Conservation (phyloP, 2,888 invertebrate genomes). For the Zhuqinia jingwanae region DNA sequence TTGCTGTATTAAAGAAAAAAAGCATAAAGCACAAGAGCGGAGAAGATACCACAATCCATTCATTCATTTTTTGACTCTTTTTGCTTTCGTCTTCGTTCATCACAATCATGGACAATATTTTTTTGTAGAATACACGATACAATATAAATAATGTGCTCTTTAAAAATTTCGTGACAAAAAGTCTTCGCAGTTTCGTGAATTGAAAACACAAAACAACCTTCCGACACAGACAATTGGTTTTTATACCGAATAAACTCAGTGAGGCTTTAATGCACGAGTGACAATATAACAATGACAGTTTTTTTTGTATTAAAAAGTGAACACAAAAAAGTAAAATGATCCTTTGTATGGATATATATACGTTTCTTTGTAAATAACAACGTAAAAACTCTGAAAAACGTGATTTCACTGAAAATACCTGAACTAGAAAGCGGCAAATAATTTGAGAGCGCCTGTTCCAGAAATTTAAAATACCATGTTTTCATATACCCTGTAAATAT, state of each 20-base stretch:
- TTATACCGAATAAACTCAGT: neutral
- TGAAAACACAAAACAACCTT: constrained; percentile 24
- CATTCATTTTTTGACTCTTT: constrained; percentile 21
- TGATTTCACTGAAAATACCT: no score
- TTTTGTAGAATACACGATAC: no score
- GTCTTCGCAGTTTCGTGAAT: constrained; percentile 40
- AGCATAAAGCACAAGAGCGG: constrained; percentile 35
- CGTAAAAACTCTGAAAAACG: no score
- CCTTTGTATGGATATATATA: no score
- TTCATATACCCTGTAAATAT: no score
- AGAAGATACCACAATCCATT: constrained; percentile 7
- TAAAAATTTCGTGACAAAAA: constrained; percentile 17
- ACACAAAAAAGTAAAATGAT: no score
- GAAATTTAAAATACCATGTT: no score
- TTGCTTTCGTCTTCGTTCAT: neutral
- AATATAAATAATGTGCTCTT: no score
- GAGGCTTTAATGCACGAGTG: constrained; percentile 53
- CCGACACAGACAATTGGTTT: constrained; percentile 44
- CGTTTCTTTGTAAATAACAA: no score
- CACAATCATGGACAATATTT: constrained; percentile 3
- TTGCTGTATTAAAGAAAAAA: neutral
- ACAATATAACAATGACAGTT: neutral
- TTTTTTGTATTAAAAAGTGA: no score
- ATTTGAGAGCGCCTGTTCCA: no score
- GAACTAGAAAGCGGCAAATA: no score